These are phyloP conservation scores for Heliopora coerulea DNA, from an alignment of 92 coral and sea anemone species.

Conservation along the genomic window DNA sequence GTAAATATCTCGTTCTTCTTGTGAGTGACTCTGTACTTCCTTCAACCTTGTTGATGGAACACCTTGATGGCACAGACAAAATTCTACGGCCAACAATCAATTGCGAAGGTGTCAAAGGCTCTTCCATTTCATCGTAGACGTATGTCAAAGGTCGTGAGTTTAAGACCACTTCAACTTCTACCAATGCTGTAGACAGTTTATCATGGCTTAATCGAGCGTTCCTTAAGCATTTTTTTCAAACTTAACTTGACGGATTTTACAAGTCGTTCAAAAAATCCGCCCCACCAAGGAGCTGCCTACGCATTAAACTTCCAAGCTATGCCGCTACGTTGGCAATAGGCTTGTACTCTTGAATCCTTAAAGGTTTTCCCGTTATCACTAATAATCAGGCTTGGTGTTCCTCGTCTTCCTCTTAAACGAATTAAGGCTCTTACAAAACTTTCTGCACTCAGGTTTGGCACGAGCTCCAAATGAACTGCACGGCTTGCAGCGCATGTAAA, in stretches of 20 bases:
- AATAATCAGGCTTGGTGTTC: slow-evolving; percentile 23
- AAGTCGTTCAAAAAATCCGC: slow-evolving; percentile 40
- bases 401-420: slow-evolving; percentile 41
- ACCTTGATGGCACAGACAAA: not conserved
- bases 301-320: slow-evolving; percentile 19
- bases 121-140: slow-evolving; percentile 21
- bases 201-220: slow-evolving; percentile 16
- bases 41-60: not conserved
- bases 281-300: slow-evolving; percentile 30
- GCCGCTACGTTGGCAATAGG: slow-evolving; percentile 11
- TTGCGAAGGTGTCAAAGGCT: slow-evolving; percentile 27
- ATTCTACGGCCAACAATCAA: slow-evolving; percentile 36
- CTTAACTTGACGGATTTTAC: slow-evolving; percentile 35
- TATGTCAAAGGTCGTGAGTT: slow-evolving; percentile 39
- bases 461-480: slow-evolving; percentile 46
- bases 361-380: slow-evolving; percentile 38
- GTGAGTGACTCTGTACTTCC: slow-evolving; percentile 2
- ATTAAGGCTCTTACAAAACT: slow-evolving; percentile 38
- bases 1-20: slow-evolving; percentile 20
- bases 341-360: slow-evolving; percentile 22
- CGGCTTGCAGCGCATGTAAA: slow-evolving; percentile 48
- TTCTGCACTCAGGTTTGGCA: slow-evolving; percentile 38
- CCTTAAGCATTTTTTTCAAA: slow-evolving; percentile 26
- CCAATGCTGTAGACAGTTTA: slow-evolving; percentile 35
- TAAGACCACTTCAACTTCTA: slow-evolving; percentile 34